Evolutionary conservation across 2,888 invertebrate species (phyloP), one percentile per base, ranked within the genome.

Genomic region (Cerceris rybyensis): DNA sequence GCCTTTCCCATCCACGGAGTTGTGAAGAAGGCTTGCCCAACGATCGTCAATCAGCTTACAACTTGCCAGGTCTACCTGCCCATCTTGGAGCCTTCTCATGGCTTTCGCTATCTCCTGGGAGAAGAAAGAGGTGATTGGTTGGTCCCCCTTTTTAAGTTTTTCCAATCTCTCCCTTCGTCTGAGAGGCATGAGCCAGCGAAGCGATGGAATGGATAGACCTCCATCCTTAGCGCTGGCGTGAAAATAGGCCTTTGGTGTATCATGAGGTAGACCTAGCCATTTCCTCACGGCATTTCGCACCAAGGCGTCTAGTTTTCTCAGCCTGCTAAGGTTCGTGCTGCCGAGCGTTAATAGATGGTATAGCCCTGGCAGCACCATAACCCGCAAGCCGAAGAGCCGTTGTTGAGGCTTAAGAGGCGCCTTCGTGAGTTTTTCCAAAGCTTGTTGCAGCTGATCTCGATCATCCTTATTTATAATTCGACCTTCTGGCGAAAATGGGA

Each of bases 301-400:
- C 41, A 88, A 75, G 0, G 87, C 70, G 75, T 93, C 92, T 13
- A 91, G 68, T 66, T 88, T 85, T 0, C 88, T 81, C 0, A 93
- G 79, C 0, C 78, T n/a, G 0, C 76, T 81, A 0, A 70, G 78
- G 9, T 70, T 86, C 13, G 78, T 82, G 8, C 82, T 82, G 2
- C 90, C 92, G 4, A 92, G 75, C 63, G 88, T 89, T 8, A 93
- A 59, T 7, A 82, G 81, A 75, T 93, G 93, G 58, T 90, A 77
- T 72, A 90, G 50, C 7, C 11, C n/a, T 50, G 50, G 50, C n/a
- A 50, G 5, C n/a, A 50, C 50, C 50, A 50, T 50, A 7, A n/a
- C n/a, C 5, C 50, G 11, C n/a, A 50, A 5, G 6, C 13, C 50
- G n/a, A 50, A 50, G 11, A 50, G n/a, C n/a, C 50, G 9, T 14